Evolutionary conservation across 2,797 vertebrate genomes (phyloP).

Genomic region (Danio choprae): DNA sequence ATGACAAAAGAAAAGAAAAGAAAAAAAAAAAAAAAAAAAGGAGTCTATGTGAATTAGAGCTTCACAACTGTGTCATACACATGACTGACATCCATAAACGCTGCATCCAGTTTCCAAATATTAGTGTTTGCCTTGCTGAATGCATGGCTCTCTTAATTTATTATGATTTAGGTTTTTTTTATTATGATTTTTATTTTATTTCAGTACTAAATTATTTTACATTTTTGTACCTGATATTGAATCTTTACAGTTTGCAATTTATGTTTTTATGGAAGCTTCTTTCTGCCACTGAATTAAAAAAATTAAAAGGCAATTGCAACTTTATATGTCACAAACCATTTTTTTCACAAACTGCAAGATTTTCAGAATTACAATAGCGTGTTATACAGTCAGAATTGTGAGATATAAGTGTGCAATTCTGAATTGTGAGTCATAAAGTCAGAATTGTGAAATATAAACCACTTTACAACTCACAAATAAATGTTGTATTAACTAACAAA

Average conservation of each 20-base stretch:
- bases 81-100: constrained; percentile 75
- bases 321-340: too few relatives aligned
- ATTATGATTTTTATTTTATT: constrained; percentile 4
- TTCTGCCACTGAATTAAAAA: too few relatives aligned
- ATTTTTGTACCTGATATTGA: neutral
- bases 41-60: constrained; percentile 70
- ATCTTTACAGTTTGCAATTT: neutral
- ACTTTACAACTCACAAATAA: too few relatives aligned
- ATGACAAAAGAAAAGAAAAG: constrained; percentile 74
- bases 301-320: too few relatives aligned
- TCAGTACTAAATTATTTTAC: neutral
- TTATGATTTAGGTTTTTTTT: constrained; percentile 45
- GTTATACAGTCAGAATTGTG: too few relatives aligned
- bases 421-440: too few relatives aligned
- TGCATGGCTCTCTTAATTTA: constrained; percentile 77
- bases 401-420: too few relatives aligned
- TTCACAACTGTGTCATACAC: constrained; percentile 73
- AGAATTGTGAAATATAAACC: too few relatives aligned
- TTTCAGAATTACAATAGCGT: too few relatives aligned
- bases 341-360: too few relatives aligned
- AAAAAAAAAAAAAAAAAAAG: constrained; percentile 65
- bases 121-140: constrained; percentile 73
- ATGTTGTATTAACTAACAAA: too few relatives aligned
- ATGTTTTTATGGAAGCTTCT: too few relatives aligned
- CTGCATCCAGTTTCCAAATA: constrained; percentile 79